Evolutionary conservation across 2,113 vertebrate species (phyloP).

Genomic region (Nansenia antarctica): DNA sequence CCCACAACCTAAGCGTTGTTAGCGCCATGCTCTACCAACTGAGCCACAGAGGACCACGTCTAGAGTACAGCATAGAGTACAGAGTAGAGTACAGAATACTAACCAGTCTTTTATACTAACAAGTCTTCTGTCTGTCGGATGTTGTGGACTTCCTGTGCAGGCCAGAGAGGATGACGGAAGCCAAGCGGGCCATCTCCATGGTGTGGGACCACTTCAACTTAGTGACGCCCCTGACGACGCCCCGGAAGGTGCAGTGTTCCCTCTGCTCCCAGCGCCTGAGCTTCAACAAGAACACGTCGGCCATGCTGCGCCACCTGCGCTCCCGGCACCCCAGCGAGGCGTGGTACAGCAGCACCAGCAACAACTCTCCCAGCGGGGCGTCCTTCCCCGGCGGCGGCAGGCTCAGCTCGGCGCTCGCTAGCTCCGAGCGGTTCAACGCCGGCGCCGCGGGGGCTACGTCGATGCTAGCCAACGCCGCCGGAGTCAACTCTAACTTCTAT

Average conservation of each 20-base stretch:
- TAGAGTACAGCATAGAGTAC: no score
- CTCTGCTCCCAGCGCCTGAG: slow-evolving; percentile 10
- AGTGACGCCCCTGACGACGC: slow-evolving; percentile 8
- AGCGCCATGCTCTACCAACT: background rate
- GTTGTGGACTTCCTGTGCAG: background rate
- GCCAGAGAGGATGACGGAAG: slow-evolving; percentile 2
- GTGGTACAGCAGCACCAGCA: slow-evolving; percentile 5
- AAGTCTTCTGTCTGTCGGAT: background rate
- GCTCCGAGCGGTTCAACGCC: no score
- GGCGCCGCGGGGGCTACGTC: no score
- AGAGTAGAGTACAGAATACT: background rate
- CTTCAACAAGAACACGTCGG: slow-evolving; percentile 16
- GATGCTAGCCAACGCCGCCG: no score
- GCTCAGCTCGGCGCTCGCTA: no score
- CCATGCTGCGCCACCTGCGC: slow-evolving; percentile 7
- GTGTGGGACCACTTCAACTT: slow-evolving; percentile 18
- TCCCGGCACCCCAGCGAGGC: slow-evolving; percentile 16
- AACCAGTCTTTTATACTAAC: background rate
- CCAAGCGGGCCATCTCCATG: slow-evolving; percentile 9
- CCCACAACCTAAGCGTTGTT: background rate
- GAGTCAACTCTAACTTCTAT: no score
- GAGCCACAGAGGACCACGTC: no score
- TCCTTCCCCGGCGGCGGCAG: no score
- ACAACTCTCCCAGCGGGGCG: no score
- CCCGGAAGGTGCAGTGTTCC: slow-evolving; percentile 16